Percentiles rank a stretch among this genome's conserved stretches.
Evolutionary conservation across 2,888 invertebrate genomes (phyloP).

Genomic region (Ganaspis brasiliensis): DNA sequence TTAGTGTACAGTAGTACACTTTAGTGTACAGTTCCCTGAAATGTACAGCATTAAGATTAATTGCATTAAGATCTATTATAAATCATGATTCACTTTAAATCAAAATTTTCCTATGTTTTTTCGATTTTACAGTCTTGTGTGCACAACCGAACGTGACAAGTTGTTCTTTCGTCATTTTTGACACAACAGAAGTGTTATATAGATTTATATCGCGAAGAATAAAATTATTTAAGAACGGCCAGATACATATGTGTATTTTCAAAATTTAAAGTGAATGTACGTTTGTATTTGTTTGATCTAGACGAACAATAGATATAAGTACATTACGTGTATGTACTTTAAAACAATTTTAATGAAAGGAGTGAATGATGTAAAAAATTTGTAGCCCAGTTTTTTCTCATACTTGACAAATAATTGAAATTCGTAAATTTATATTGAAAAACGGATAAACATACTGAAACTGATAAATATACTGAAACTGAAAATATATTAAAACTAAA

Average conservation of each 20-base stretch:
- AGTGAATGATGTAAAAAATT: slow-evolving; percentile 3
- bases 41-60: no score
- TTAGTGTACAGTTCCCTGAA: no score
- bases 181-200: slow-evolving; percentile 59
- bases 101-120: slow-evolving; percentile 1
- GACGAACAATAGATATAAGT: slow-evolving; percentile 16
- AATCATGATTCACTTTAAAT: neutral
- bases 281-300: slow-evolving; percentile 23
- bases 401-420: slow-evolving; percentile 2
- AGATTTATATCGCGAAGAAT: slow-evolving; percentile 62
- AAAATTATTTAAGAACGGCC: slow-evolving; percentile 58
- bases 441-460: no score
- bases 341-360: slow-evolving; percentile 29
- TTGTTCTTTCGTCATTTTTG: slow-evolving; percentile 48
- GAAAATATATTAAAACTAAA: no score
- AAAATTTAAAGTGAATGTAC: slow-evolving; percentile 52
- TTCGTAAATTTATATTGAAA: no score
- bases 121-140: slow-evolving; percentile 40
- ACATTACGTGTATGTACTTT: slow-evolving; percentile 26
- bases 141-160: neutral
- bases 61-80: neutral
- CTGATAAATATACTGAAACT: no score
- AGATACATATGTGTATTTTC: slow-evolving; percentile 63
- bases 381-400: neutral
- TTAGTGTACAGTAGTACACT: no score